Evolutionary conservation across 2,113 vertebrate genomes (phyloP), one percentile per base, ranked within the genome.

Genomic region (Nannospalax galili): DNA sequence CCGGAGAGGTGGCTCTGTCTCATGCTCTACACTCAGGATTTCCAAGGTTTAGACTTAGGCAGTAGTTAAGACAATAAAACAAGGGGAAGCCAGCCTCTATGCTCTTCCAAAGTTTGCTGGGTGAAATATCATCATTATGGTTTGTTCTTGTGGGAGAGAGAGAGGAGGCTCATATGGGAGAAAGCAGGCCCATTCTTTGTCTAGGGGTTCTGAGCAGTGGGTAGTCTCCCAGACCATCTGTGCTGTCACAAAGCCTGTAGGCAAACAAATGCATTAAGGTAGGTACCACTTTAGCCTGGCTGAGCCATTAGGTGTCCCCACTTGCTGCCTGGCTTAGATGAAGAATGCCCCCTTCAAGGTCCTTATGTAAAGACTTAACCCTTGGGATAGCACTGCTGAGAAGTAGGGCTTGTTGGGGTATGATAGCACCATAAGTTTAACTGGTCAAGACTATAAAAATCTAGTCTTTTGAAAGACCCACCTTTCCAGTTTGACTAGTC

Each of bases 31-130:
- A 81, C 97, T 94, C 97, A 62, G 93, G 97, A 95, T 98, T 97
- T 96, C 97, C 93, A 97, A 96, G 93, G 96, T 96, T 97, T 96
- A 97, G 81, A 96, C 88, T 98, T 98, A 96, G 80, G 93, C 96
- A 94, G 84, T 26, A 92, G 94, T 97, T 97, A 75, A 98, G 97
- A 97, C 86, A 97, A 98, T 93, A 80, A 95, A 86, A 91, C 80
- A 78, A 86, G 90, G 52, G 88, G 62, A 81, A 82, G 74, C 40
- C 45, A 82, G 97, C 79, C 60, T 60, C 28, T 77, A 5, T n/a
- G 97, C 96, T 96, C 90, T 24, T 94, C 91, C 94, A 86, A 97
- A 97, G 97, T 97, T 97, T 98, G 92, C 96, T 2, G 88, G 97
- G 84, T 95, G 85, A 96, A 97, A 98, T 56, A 87, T 97, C 93